phyloP scores from a whole-genome alignment of 37 sponge, comb jelly and placozoan species.

The Ephydatia muelleri region DNA sequence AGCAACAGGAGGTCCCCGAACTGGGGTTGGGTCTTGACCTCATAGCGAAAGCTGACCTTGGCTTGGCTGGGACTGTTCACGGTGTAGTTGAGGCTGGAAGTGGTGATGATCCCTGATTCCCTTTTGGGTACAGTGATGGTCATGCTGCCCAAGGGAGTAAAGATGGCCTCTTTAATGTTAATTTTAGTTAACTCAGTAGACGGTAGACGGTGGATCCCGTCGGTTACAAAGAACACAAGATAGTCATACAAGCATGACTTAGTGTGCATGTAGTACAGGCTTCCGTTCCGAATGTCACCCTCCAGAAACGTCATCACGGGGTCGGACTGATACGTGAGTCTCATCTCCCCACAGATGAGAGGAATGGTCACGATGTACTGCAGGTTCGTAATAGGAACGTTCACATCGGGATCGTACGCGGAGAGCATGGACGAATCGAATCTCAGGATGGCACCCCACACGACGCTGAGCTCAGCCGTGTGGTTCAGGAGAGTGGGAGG shows the following conservation, averaged over 20 bases:
- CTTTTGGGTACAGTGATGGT: conserved; percentile 34
- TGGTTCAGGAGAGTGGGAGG: conserved; percentile 5
- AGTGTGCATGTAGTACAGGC: conserved; percentile 33
- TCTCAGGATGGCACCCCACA: conserved; percentile 10
- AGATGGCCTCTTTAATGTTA: conserved; percentile 6
- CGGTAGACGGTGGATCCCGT: no score
- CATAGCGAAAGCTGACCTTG: conserved; percentile 22
- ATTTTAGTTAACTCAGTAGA: no score
- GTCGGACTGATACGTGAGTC: not conserved
- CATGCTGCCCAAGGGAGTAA: not conserved
- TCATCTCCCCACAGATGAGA: conserved; percentile 22
- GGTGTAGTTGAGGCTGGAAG: conserved; percentile 7
- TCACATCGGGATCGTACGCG: conserved; percentile 40
- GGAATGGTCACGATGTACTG: conserved; percentile 13
- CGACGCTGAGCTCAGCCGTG: not conserved
- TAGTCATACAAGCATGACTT: no score
- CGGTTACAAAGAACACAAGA: no score
- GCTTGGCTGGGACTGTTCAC: conserved; percentile 6
- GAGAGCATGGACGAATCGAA: not conserved
- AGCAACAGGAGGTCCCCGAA: conserved; percentile 21
- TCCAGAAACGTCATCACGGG: conserved; percentile 27
- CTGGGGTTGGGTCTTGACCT: conserved; percentile 11
- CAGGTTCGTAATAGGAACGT: conserved; percentile 6
- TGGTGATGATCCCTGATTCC: conserved; percentile 16
- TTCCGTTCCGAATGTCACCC: conserved; percentile 8